These are phyloP conservation scores for Xylota segnis DNA, from an alignment of 2,888 invertebrate species.

Conservation along the genomic window DNA sequence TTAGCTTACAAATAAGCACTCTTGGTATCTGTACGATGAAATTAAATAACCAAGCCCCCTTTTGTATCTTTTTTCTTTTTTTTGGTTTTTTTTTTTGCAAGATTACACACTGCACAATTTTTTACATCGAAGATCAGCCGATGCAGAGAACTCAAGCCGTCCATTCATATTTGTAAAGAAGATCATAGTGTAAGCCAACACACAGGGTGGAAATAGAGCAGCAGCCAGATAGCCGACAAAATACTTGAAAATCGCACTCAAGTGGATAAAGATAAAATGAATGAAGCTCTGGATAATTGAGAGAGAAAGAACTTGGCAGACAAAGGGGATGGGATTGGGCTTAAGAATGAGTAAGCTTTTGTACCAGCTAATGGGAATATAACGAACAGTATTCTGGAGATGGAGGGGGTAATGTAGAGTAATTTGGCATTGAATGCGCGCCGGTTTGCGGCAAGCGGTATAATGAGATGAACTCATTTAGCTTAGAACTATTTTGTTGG, in stretches of 20 bases:
- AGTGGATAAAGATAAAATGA: conserved; percentile 54
- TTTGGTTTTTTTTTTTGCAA: not conserved
- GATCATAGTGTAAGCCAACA: conserved; percentile 16
- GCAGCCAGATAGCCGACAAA: conserved; percentile 24
- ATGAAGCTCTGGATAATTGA: conserved; percentile 44
- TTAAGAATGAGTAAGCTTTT: conserved; percentile 53
- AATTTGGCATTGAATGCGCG: conserved; percentile 36
- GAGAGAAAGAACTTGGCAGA: conserved; percentile 31
- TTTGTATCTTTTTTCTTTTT: conserved; percentile 6
- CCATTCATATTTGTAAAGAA: conserved; percentile 46
- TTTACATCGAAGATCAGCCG: conserved; percentile 55
- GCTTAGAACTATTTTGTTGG: conserved; percentile 7
- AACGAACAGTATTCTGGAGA: conserved; percentile 10
- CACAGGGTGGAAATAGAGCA: conserved; percentile 26
- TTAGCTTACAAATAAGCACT: not conserved
- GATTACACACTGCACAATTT: not conserved
- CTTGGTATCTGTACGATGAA: conserved; percentile 6
- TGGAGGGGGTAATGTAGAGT: not conserved
- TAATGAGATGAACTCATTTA: conserved; percentile 58
- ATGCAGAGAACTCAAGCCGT: conserved; percentile 41
- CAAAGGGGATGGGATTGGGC: conserved; percentile 9
- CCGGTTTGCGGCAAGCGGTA: conserved; percentile 8
- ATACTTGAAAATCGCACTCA: conserved; percentile 41
- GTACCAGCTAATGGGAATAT: conserved; percentile 40
- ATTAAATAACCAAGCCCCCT: conserved; percentile 53